Conservation (phyloP, 2,888 invertebrate species). For the Parnassius mnemosyne region DNA sequence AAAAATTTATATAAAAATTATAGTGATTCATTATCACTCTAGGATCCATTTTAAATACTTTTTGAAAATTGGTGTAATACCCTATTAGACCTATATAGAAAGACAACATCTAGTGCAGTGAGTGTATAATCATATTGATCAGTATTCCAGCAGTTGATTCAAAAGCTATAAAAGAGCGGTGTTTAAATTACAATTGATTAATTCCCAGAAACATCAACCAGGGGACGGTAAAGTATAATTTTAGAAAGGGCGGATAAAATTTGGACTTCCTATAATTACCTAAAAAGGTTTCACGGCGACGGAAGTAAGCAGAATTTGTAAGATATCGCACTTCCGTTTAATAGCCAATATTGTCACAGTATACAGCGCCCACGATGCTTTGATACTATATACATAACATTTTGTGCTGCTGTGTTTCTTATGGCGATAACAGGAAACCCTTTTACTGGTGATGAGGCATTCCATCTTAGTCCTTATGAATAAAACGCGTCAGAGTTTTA, state of each 20-base stretch:
- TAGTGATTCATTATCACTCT: too few relatives aligned
- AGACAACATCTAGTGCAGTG: too few relatives aligned
- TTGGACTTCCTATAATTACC: slow-evolving; percentile 66
- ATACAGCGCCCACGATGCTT: slow-evolving; percentile 1
- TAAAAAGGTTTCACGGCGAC: slow-evolving; percentile 63
- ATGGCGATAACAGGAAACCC: too few relatives aligned
- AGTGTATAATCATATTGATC: too few relatives aligned
- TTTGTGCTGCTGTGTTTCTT: too few relatives aligned
- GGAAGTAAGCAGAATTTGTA: slow-evolving; percentile 75
- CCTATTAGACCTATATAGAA: too few relatives aligned
- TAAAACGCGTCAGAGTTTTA: too few relatives aligned
- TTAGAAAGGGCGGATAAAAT: slow-evolving; percentile 58
- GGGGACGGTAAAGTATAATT: slow-evolving; percentile 40
- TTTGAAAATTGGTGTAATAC: too few relatives aligned
- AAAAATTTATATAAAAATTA: too few relatives aligned
- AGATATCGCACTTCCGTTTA: slow-evolving; percentile 73
- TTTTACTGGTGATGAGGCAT: too few relatives aligned
- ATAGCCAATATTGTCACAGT: slow-evolving; percentile 50
- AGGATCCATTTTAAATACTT: too few relatives aligned
- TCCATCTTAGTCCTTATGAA: too few relatives aligned
- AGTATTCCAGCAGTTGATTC: not conserved
- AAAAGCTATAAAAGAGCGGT: slow-evolving; percentile 8
- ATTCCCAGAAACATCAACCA: slow-evolving; percentile 18
- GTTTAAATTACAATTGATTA: slow-evolving; percentile 3
- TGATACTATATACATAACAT: slow-evolving; percentile 1